Percentiles rank a stretch among this genome's conserved stretches.
These are phyloP conservation scores for Drosophila monieri DNA, from an alignment of 2,888 invertebrate genomes.

Conservation along the genomic window DNA sequence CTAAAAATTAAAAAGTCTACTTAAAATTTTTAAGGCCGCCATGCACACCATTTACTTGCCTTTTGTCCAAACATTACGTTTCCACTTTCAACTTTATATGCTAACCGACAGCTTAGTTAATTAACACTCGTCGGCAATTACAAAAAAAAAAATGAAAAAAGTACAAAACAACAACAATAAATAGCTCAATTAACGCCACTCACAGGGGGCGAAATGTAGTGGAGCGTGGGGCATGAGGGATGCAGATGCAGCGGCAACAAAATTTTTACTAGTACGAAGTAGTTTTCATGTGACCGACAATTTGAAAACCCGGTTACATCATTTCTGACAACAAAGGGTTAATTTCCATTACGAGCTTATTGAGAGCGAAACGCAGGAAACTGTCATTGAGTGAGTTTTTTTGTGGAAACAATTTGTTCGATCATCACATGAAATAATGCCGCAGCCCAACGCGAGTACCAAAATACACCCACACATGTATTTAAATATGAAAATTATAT, in stretches of 20 bases:
- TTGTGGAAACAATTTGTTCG: slow-evolving; percentile 11
- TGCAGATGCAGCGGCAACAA: slow-evolving; percentile 58
- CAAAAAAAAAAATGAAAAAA: slow-evolving; percentile 26
- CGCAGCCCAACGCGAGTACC: background rate
- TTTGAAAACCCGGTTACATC: slow-evolving; percentile 72
- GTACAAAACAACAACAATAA: slow-evolving; percentile 51
- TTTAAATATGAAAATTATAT: slow-evolving; percentile 32
- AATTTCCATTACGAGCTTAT: slow-evolving; percentile 61
- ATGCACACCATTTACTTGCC: background rate
- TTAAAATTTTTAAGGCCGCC: background rate
- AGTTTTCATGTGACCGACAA: slow-evolving; percentile 71
- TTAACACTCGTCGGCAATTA: slow-evolving; percentile 58
- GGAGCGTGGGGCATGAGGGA: background rate
- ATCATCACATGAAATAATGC: background rate
- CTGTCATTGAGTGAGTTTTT: slow-evolving; percentile 22
- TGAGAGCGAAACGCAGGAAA: slow-evolving; percentile 52
- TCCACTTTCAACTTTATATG: slow-evolving; percentile 33
- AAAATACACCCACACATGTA: slow-evolving; percentile 16
- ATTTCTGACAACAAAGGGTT: slow-evolving; percentile 58
- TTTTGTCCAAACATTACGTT: slow-evolving; percentile 5
- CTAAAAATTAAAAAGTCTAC: background rate
- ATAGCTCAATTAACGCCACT: slow-evolving; percentile 77
- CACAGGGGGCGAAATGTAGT: slow-evolving; percentile 20
- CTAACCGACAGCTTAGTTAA: slow-evolving; percentile 47
- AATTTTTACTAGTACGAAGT: slow-evolving; percentile 64